Evolutionary conservation across 2,888 invertebrate species (phyloP), one percentile per base, ranked within the genome.

Genomic region (Drosophila formosana): DNA sequence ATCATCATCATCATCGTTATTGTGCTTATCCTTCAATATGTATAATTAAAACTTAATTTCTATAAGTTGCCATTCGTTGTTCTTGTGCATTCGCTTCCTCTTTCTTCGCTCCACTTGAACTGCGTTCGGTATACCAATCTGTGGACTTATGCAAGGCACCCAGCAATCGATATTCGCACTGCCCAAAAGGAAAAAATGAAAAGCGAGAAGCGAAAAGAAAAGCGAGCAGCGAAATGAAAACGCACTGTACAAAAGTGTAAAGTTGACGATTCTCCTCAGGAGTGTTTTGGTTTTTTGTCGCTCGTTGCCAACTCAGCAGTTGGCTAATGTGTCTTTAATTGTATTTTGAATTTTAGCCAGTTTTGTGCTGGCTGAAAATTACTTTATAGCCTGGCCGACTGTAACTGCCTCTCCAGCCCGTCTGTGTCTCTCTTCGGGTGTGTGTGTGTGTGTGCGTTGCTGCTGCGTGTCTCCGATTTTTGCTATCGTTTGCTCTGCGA

Each of bases 71-170:
- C 49, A 58, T 77, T 78, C 78, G 77, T 78, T 81, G 75, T 78
- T 52, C 53, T 72, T 74, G 63, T 69, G 72, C 65, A 79, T 82
- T 71, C 62, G 39, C 43, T 75, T 11, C 30, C 28, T 30, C n/a
- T 32, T 30, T 30, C 13, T 6, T 18, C 4, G 6, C 43, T 18
- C 61, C 41, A 11, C 41, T 57, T 13, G n/a, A 25, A 63, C 74
- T 78, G 78, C 72, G 56, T 68, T 77, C 69, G 69, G 78, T 69
- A 75, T 55, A 76, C 74, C 70, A 75, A 84, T 78, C 75, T 86
- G 72, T 80, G 86, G 89, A 89, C 89, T 90, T 89, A 90, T 89
- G 89, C 89, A 89, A 89, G 89, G 90, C 86, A 82, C 43, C 32
- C 89, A 83, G 78, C 86, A 89, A 89, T 89, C 89, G 89, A 89